phyloP scores from a whole-genome alignment of 2,113 vertebrate genomes.

The Circaetus gallicus region DNA sequence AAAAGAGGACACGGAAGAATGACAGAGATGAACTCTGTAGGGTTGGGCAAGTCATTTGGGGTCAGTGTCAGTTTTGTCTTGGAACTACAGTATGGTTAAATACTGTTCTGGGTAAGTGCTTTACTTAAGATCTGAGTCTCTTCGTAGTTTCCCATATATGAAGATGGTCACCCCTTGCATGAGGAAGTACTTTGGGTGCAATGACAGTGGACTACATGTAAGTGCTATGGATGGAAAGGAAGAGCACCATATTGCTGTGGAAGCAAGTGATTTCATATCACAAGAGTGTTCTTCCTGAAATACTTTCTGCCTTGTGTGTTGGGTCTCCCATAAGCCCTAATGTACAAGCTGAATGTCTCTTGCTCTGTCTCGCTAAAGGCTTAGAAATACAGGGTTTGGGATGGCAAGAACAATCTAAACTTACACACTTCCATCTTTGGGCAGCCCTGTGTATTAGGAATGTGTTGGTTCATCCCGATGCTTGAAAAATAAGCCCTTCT shows the following conservation, averaged over 20 bases:
- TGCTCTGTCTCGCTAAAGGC: not conserved
- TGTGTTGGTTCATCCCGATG: not conserved
- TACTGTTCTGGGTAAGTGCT: not conserved
- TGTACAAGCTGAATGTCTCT: not conserved
- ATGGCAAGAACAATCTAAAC: not conserved
- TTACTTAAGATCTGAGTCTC: not conserved
- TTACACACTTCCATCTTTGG: not conserved
- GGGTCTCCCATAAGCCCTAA: not conserved
- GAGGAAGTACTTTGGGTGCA: not conserved
- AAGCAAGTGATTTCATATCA: not conserved
- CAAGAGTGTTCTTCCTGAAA: not conserved
- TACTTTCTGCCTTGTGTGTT: not conserved
- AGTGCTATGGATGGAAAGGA: not conserved
- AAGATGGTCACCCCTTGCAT: not conserved
- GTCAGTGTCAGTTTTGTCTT: not conserved
- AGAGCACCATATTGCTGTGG: not conserved
- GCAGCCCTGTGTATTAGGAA: not conserved
- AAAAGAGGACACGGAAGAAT: rapidly evolving
- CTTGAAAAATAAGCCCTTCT: not conserved
- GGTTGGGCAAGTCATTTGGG: not conserved
- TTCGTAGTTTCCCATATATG: not conserved
- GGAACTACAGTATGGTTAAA: rapidly evolving
- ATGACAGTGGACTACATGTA: rapidly evolving
- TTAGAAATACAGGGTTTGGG: not conserved
- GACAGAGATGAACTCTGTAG: not conserved